phyloP scores from a whole-genome alignment of 1,140 invertebrate species.

The Meloidogyne chitwoodi region DNA sequence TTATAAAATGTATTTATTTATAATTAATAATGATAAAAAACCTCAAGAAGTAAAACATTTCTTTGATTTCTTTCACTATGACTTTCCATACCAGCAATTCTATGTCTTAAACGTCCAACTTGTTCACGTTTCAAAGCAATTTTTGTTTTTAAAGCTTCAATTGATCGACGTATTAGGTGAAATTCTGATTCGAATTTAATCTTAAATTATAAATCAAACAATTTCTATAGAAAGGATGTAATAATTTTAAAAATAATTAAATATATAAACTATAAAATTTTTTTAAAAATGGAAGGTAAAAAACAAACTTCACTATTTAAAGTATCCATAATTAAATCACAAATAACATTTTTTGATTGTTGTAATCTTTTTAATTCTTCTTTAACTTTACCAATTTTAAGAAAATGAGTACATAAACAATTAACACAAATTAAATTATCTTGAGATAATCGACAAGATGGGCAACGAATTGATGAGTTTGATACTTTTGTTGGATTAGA shows the following conservation, averaged over 20 bases:
- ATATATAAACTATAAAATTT: too few relatives aligned
- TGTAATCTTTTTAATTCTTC: constrained; percentile 1
- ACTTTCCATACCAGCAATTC: constrained; percentile 7
- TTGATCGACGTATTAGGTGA: constrained; percentile 7
- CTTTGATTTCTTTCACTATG: constrained; percentile 10
- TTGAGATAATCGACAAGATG: constrained; percentile 12
- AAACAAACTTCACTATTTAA: constrained; percentile 3
- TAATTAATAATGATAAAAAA: constrained; percentile 4
- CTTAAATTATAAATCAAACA: background rate
- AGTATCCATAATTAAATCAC: background rate
- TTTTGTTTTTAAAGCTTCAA: constrained; percentile 15
- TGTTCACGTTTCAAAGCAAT: constrained; percentile 16
- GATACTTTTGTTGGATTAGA: background rate
- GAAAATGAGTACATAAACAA: constrained; percentile 9
- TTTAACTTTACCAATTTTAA: constrained; percentile 16
- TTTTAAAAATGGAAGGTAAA: too few relatives aligned
- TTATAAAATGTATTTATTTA: background rate
- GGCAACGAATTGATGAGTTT: constrained; percentile 2
- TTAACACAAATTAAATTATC: constrained; percentile 10
- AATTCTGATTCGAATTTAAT: constrained; percentile 23
- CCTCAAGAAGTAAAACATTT: constrained; percentile 23
- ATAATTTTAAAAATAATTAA: too few relatives aligned
- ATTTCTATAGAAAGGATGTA: background rate
- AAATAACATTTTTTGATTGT: background rate
- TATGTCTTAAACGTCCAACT: constrained; percentile 11